Base-by-base conservation (phyloP, 2,113 vertebrate species). In the Hydrolagus affinis region DNA sequence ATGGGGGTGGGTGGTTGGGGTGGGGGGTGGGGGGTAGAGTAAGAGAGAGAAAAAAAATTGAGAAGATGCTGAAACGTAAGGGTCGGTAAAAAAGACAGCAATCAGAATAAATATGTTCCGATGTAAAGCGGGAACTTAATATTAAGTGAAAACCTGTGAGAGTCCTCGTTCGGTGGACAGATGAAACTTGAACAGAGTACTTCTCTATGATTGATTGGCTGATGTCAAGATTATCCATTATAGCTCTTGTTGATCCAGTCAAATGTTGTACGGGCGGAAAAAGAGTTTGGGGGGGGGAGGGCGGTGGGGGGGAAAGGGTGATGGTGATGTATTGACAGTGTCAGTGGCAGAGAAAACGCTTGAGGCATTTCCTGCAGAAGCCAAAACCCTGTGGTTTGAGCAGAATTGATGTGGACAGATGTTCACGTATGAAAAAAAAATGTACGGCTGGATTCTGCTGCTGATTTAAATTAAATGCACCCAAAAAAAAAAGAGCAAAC, bases 181-280 rank as follows among this genome's bases (percentile, higher is more conserved):
- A 83, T 30, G 25, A 83, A 66, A 23, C 30, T 68, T 83, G 64
- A 83, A 66, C 60, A 64, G 60, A 60, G 78, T 68, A 68, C 15
- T 83, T 83, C 30, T 66, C 78, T 83, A 66, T 83, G 78, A 83
- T 83, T 66, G 78, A 83, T 66, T 83, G 78, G 62, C 78, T 83
- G 62, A 68, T 83, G 62, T 23, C 60, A 83, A 83, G 62, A 83
- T 83, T 66, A 83, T 83, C 78, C 78, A 66, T 66, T 83, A 66
- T n/a, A 83, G 60, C 76, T 83, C 78, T 83, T 64, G 78, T 83
- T 83, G 78, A 83, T 66, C 78, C 25, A 83, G 78, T 83, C 78
- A 83, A 83, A 83, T 66, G 9, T 64, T 66, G 77, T 23, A 64
- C 59, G 64, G 77, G 77, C 59, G 17, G 78, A 21, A 68, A 83